These are phyloP conservation scores for Arbacia lixula DNA, from an alignment of 53 echinoderm and acorn worm species.

Conservation along the genomic window DNA sequence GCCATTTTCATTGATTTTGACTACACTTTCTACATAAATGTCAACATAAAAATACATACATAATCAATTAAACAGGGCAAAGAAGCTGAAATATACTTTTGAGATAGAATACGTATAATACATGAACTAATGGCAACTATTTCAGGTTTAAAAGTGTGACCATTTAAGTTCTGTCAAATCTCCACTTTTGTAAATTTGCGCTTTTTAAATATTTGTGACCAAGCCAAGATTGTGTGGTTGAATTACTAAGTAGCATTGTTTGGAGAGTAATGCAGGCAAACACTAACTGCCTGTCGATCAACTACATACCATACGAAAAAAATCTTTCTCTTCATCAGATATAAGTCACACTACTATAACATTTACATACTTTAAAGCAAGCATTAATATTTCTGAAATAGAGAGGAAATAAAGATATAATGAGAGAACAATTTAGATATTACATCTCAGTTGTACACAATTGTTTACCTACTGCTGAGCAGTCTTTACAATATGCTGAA, in stretches of 20 bases:
- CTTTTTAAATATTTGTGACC: too few relatives aligned
- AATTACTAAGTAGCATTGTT: slow-evolving; percentile 32
- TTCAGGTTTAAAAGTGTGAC: slow-evolving; percentile 48
- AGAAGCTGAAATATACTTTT: slow-evolving; percentile 16
- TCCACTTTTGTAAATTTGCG: too few relatives aligned
- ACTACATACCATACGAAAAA: slow-evolving; percentile 48
- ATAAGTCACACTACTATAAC: slow-evolving; percentile 55
- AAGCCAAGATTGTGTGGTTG: slow-evolving; percentile 11
- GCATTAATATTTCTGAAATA: not conserved
- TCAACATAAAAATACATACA: slow-evolving; percentile 38
- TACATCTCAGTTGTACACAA: not conserved
- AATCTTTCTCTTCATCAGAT: slow-evolving; percentile 30
- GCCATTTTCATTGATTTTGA: slow-evolving; percentile 16
- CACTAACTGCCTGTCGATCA: slow-evolving; percentile 19
- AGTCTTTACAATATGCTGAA: slow-evolving; percentile 42
- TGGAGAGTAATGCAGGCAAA: slow-evolving; percentile 37
- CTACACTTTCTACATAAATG: slow-evolving; percentile 42
- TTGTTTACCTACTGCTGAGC: slow-evolving; percentile 33
- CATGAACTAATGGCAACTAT: slow-evolving; percentile 46
- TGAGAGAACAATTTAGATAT: not conserved
- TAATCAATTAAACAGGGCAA: slow-evolving; percentile 27
- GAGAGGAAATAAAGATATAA: slow-evolving; percentile 21
- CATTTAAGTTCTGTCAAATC: too few relatives aligned
- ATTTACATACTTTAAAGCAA: slow-evolving; percentile 54
- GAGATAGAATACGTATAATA: slow-evolving; percentile 36